Percentiles rank a stretch among this genome's conserved stretches.
These are phyloP conservation scores for Eilema sororculum DNA, from an alignment of 2,888 invertebrate genomes.

Conservation along the genomic window DNA sequence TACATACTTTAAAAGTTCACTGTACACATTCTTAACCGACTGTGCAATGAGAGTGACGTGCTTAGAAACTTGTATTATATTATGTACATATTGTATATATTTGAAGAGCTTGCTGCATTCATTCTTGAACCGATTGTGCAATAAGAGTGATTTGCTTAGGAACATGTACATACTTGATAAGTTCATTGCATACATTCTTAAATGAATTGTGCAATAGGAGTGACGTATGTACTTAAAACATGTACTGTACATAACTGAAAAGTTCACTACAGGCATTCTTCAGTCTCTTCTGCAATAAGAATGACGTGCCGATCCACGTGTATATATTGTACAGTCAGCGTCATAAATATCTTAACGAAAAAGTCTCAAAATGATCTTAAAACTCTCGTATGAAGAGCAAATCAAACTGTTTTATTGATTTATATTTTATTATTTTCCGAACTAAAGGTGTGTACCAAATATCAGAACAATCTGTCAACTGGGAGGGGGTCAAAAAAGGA, in stretches of 20 bases:
- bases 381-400: too few relatives aligned
- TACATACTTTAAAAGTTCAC: not conserved
- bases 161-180: not conserved
- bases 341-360: too few relatives aligned
- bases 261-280: not conserved
- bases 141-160: not conserved
- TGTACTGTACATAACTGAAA: not conserved
- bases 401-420: too few relatives aligned
- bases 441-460: too few relatives aligned
- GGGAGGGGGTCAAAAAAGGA: too few relatives aligned
- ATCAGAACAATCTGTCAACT: too few relatives aligned
- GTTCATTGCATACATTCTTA: too few relatives aligned
- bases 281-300: not conserved
- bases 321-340: not conserved
- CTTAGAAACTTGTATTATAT: not conserved
- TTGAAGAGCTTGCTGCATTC: too few relatives aligned
- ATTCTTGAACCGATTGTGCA: too few relatives aligned
- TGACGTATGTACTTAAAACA: not conserved
- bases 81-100: too few relatives aligned
- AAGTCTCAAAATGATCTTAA: too few relatives aligned
- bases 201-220: not conserved
- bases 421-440: too few relatives aligned
- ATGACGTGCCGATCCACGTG: not conserved
- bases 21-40: not conserved
- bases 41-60: not conserved